phyloP scores from a whole-genome alignment of 2,113 vertebrate genomes.

The Phyllostomus hastatus region DNA sequence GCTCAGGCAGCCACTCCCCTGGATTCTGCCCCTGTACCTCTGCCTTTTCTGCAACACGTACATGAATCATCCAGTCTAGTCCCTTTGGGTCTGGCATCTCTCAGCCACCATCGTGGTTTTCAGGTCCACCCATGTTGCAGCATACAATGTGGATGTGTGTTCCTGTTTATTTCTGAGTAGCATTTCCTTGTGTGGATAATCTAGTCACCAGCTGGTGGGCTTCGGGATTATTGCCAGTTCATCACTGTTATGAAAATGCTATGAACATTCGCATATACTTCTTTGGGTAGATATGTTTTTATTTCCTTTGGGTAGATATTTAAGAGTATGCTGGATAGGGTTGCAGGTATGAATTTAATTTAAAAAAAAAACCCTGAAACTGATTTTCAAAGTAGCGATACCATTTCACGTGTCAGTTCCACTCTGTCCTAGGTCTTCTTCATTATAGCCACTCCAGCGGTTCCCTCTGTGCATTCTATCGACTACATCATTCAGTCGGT shows the following conservation, averaged over 20 bases:
- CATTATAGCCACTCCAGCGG: background rate
- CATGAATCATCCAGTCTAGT: background rate
- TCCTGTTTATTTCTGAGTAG: background rate
- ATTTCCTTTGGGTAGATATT: background rate
- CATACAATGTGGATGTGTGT: no score
- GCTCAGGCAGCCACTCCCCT: background rate
- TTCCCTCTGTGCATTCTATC: fast-evolving
- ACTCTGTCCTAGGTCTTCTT: background rate
- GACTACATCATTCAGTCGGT: background rate
- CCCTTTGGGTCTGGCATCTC: background rate
- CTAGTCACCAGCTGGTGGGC: background rate
- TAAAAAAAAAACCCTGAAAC: background rate
- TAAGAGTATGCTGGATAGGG: background rate
- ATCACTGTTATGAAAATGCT: background rate
- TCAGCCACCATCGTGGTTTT: background rate
- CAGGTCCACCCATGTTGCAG: background rate
- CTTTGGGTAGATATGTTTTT: background rate
- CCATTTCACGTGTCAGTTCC: background rate
- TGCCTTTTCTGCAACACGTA: background rate
- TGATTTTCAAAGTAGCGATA: background rate
- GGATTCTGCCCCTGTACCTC: background rate
- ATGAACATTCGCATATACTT: background rate
- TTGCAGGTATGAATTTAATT: background rate
- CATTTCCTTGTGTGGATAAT: background rate
- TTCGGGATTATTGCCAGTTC: background rate